Conservation (phyloP, 2,113 vertebrate genomes). For the Recurvirostra avosetta region DNA sequence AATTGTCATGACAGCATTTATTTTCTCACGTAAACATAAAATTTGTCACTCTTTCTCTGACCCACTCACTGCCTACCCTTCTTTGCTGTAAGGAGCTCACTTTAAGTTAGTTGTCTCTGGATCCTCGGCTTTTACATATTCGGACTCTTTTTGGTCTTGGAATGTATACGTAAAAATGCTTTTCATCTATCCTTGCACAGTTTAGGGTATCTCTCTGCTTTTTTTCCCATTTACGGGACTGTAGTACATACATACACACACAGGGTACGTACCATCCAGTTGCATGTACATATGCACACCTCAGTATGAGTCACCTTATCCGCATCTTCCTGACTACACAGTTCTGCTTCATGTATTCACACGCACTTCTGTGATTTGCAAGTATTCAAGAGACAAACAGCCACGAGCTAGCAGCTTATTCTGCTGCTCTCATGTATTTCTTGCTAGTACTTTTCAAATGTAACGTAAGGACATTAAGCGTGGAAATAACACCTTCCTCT, state of each 20-base stretch:
- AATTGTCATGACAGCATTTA: not conserved
- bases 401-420: not conserved
- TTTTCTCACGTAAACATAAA: not conserved
- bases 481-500: not conserved
- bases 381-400: not conserved
- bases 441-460: not conserved
- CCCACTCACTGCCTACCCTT: not conserved
- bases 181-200: not conserved
- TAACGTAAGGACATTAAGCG: not conserved
- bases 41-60: not conserved
- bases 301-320: not conserved
- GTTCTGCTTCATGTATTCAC: accelerated
- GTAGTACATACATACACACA: not conserved
- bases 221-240: not conserved
- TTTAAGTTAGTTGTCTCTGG: not conserved
- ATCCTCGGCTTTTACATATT: not conserved
- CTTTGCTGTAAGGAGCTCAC: not conserved
- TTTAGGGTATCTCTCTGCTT: not conserved
- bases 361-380: not conserved
- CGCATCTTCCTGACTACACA: accelerated
- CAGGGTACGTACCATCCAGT: not conserved
- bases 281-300: not conserved
- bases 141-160: not conserved
- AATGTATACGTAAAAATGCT: not conserved
- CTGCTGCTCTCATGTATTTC: not conserved